A percentile compares a stretch with the other conserved stretches of the same genome.
These are phyloP conservation scores for Seira sanloemensis DNA, from an alignment of 2,888 invertebrate species.

Conservation along the genomic window DNA sequence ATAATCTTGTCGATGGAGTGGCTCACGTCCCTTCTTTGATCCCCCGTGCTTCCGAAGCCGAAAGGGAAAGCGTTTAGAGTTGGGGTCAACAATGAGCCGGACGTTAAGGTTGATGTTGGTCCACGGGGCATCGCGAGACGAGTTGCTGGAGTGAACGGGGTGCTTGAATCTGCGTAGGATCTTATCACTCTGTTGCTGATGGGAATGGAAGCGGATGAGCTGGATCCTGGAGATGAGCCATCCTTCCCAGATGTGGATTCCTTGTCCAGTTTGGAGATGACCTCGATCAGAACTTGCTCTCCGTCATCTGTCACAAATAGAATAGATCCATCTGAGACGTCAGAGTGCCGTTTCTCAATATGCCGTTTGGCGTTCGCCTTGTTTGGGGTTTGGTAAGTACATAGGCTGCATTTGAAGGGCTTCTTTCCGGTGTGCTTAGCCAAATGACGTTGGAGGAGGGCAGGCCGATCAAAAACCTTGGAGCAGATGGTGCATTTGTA, in stretches of 20 bases:
- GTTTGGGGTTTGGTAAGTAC: slow-evolving; percentile 77
- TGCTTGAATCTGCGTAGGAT: slow-evolving; percentile 37
- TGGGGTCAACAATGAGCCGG: slow-evolving; percentile 32
- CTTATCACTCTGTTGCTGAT: not conserved
- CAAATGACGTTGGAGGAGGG: slow-evolving; percentile 76
- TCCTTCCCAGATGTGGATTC: not conserved
- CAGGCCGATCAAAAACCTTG: slow-evolving; percentile 76
- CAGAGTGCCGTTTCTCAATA: slow-evolving; percentile 68
- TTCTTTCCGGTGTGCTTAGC: slow-evolving; percentile 77
- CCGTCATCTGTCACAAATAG: slow-evolving; percentile 48
- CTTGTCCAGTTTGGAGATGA: slow-evolving; percentile 13
- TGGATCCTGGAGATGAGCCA: not conserved
- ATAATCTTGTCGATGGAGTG: slow-evolving; percentile 47
- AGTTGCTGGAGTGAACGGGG: too few species aligned
- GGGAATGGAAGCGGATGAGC: not conserved
- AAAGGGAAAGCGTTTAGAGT: slow-evolving; percentile 17
- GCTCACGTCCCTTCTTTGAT: slow-evolving; percentile 29
- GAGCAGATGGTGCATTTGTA: slow-evolving; percentile 76
- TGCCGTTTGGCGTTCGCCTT: slow-evolving; percentile 77
- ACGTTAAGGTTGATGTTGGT: not conserved
- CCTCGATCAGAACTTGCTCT: slow-evolving; percentile 53
- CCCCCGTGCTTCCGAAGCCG: not conserved
- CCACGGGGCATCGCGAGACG: not conserved
- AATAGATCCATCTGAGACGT: slow-evolving; percentile 44
- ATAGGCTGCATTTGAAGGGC: slow-evolving; percentile 76